Base-by-base conservation (phyloP, 2,888 invertebrate species). In the Drosophila meridionalis region DNA sequence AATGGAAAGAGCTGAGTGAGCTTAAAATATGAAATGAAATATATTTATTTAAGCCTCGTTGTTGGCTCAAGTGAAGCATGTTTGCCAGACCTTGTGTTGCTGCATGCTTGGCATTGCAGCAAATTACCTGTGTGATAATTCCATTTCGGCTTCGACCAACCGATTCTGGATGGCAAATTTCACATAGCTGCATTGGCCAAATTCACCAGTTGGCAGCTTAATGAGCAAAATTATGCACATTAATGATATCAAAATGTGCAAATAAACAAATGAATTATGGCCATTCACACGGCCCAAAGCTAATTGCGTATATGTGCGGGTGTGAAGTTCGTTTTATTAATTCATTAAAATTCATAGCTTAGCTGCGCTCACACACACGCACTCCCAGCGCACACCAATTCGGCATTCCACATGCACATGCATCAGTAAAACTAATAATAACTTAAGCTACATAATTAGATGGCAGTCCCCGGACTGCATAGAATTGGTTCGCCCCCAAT, bases 291-390 rank as follows among this genome's bases (percentile, higher is more conserved):
- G 45, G 42, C 65, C 34, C 68, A 69, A 52, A 73, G 64, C 67
- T 73, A 80, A 81, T 76, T 80, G 30, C 42, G 32, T 14, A 20
- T 53, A 12, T 55, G 34, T 47, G 45, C 7, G 47, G 52, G 78
- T 77, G 90, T 75, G 69, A 87, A 82, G 63, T 73, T 77, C 69
- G 72, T 83, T 86, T 86, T 76, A 87, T 86, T 83, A 83, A 88
- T 90, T 86, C 89, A 87, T 87, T 88, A 75, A 86, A 86, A 87
- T 87, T 86, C 83, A 87, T 90, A 64, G 90, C 74, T 72, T 72
- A 82, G 43, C 43, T n/a, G 36, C 38, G 4, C 36, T 20, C 30
- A 40, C 36, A 53, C 45, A 48, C 30, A 45, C 60, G 47, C 42
- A 45, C 45, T 57, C 42, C 3, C 20, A 5, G 45, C n/a, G 36